phyloP scores from a whole-genome alignment of 2,113 vertebrate species.

The Chelonoidis abingdonii region DNA sequence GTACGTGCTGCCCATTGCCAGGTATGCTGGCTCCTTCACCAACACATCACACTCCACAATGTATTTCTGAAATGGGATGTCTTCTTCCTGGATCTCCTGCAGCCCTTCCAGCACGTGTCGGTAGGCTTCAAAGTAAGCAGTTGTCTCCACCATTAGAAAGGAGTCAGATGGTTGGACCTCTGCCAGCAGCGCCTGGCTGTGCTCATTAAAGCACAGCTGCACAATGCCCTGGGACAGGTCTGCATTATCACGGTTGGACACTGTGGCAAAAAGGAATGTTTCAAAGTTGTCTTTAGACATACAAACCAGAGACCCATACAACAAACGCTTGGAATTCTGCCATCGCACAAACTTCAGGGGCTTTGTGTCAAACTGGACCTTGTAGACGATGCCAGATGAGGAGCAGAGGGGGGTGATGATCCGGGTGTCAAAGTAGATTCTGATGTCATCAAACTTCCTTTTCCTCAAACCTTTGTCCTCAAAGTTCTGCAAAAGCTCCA shows the following conservation, averaged over 20 bases:
- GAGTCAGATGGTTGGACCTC: conserved; percentile 80
- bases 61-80: conserved; percentile 94
- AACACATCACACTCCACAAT: conserved; percentile 88
- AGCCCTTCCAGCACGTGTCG: conserved; percentile 92
- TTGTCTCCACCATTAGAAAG: conserved; percentile 95
- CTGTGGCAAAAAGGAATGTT: conserved; percentile 91
- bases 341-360: conserved; percentile 90
- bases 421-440: conserved; percentile 86
- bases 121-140: conserved; percentile 96
- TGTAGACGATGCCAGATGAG: conserved; percentile 84
- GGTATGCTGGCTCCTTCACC: conserved; percentile 84
- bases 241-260: conserved; percentile 84
- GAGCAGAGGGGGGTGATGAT: conserved; percentile 85
- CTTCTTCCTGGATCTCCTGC: conserved; percentile 83
- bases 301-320: conserved; percentile 94
- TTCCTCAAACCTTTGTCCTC: conserved; percentile 76
- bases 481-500: conserved; percentile 82
- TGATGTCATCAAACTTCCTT: conserved; percentile 89
- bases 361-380: conserved; percentile 86
- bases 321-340: conserved; percentile 92
- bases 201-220: conserved; percentile 85
- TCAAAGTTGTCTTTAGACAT: conserved; percentile 93
- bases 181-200: conserved; percentile 83
- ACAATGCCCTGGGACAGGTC: conserved; percentile 82
- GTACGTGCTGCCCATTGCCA: conserved; percentile 75